phyloP scores from a whole-genome alignment of 2,113 vertebrate genomes.

The Camelus dromedarius region DNA sequence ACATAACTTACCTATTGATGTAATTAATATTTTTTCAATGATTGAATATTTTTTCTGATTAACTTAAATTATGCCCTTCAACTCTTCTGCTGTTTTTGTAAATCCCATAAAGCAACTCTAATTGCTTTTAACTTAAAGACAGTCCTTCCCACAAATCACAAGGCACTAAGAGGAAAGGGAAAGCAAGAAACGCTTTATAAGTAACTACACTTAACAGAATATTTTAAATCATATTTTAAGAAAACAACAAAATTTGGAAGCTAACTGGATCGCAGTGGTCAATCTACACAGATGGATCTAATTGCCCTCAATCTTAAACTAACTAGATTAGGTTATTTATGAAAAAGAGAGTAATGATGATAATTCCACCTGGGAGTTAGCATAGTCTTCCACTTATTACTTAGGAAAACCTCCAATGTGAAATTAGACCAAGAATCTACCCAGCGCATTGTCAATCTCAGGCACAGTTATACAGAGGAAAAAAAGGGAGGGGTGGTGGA shows the following conservation, averaged over 20 bases:
- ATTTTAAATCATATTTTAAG: slow-evolving; percentile 38
- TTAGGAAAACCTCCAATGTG: not conserved
- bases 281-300: not conserved
- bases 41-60: slow-evolving; percentile 36
- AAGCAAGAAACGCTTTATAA: not conserved
- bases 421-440: not conserved
- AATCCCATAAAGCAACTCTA: not conserved
- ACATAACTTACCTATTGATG: not conserved
- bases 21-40: not conserved
- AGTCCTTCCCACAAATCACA: not conserved
- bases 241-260: slow-evolving; percentile 34
- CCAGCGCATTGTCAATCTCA: not conserved
- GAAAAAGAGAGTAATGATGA: not conserved
- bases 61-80: not conserved
- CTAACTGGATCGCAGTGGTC: not conserved
- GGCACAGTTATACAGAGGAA: not conserved
- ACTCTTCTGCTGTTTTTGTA: not conserved
- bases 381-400: not conserved
- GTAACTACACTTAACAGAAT: not conserved
- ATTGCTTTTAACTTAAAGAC: slow-evolving; percentile 48
- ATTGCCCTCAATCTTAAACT: not conserved
- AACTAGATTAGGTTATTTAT: not conserved
- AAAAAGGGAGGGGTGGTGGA: too few relatives aligned
- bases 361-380: not conserved
- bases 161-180: not conserved